Evolutionary conservation across 2,888 invertebrate species (phyloP), one percentile per base, ranked within the genome.

Genomic region (Scelioninae gen. 2): DNA sequence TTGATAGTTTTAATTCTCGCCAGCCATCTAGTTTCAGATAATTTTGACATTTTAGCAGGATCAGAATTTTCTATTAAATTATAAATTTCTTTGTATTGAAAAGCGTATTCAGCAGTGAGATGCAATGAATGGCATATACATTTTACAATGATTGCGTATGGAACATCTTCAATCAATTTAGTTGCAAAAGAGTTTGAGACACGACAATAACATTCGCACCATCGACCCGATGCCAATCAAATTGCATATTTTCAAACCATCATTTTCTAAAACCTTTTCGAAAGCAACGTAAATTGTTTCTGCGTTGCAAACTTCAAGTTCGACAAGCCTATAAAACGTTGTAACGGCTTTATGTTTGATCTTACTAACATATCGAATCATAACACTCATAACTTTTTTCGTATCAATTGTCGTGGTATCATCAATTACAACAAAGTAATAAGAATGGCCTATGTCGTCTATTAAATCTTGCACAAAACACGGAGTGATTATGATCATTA

Each of bases 161-260:
- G 73, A 13, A 65, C 60, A 9, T 45, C 39, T 0, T 39, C 35
- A n/a, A n/a, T n/a, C n/a, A n/a, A n/a, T 45, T 10, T 33, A 2
- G 58, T 37, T 10, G 60, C 31, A 41, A 78, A 73, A 7, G 78
- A 78, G 60, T 77, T 73, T 76, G 41, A 48, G 46, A 43, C 3
- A 78, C 79, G 9, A 75, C 61, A 76, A 79, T 80, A 0, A 78
- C 77, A 63, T 64, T 78, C n/a, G n/a, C 65, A 0, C 41, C 60
- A 16, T 67, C 73, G 41, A 61, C 31, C 69, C 69, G 13, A 79
- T 76, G 13, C 78, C 78, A 1, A 78, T 60, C 9, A 79, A 25
- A 37, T 75, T 77, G 41, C 76, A 46, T 37, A 78, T 19, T 45
- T 73, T 75, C 19, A 78, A 45, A 6, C 61, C 52, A 68, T 78